These are phyloP conservation scores for Parochlus steinenii DNA, from an alignment of 2,888 invertebrate genomes.

Conservation along the genomic window DNA sequence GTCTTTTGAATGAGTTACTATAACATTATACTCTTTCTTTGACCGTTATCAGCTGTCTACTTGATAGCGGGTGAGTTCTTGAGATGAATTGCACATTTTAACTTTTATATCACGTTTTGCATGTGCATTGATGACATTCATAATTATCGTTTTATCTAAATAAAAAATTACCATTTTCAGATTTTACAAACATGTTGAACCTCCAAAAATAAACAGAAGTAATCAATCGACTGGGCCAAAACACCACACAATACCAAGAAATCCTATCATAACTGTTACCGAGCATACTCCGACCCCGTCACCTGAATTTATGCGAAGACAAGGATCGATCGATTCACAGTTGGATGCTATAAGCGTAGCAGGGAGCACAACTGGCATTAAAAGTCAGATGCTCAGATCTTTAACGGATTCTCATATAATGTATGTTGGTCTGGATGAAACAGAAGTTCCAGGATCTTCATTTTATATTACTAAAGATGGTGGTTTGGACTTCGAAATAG, in stretches of 20 bases:
- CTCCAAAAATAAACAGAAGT: conserved; percentile 23
- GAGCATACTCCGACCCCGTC: conserved; percentile 89
- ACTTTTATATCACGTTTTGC: neutral
- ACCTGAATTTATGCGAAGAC: conserved; percentile 69
- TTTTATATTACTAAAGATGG: conserved; percentile 92
- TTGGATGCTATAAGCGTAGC: conserved; percentile 39
- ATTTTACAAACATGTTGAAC: conserved; percentile 31
- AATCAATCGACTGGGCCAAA: conserved; percentile 25
- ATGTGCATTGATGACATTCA: neutral
- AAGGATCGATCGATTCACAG: conserved; percentile 73
- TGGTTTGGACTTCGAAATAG: conserved; percentile 79
- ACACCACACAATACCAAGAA: conserved; percentile 40
- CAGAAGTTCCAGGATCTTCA: conserved; percentile 75
- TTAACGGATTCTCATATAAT: conserved; percentile 87
- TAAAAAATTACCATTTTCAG: conserved; percentile 17
- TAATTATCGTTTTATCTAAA: neutral
- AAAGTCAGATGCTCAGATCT: conserved; percentile 57
- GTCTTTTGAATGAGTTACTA: conserved; percentile 8
- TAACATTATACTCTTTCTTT: conserved; percentile 6
- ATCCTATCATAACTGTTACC: conserved; percentile 93
- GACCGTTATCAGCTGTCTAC: conserved; percentile 29
- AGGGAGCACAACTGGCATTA: conserved; percentile 22
- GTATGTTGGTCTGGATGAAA: conserved; percentile 69
- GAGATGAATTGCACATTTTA: no score
- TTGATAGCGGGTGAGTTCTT: conserved; percentile 34